Percentiles rank a stretch among this genome's conserved stretches.
phyloP scores from a whole-genome alignment of 2,113 vertebrate species.

The Nicator chloris region DNA sequence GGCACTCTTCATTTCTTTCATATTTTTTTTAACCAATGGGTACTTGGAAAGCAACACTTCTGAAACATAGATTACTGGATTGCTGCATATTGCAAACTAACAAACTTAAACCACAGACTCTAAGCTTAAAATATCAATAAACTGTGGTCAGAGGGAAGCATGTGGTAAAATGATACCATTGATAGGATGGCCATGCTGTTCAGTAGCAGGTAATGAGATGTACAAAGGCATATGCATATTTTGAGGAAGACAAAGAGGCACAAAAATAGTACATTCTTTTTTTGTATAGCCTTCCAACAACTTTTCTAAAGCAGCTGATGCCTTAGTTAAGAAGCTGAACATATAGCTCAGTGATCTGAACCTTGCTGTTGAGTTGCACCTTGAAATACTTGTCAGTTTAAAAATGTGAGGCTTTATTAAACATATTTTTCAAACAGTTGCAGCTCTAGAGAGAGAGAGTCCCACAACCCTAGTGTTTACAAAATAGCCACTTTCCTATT shows the following conservation, averaged over 20 bases:
- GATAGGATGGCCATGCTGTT: neutral
- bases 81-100: neutral
- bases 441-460: neutral
- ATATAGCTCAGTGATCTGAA: neutral
- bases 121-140: neutral
- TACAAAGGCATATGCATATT: neutral
- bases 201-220: neutral
- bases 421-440: conserved; percentile 21
- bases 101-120: neutral
- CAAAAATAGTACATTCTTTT: neutral
- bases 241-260: neutral
- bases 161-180: neutral
- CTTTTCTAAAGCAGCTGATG: neutral
- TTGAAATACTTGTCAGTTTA: neutral
- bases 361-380: neutral
- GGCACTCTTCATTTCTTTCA: accelerated
- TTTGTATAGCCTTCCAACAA: neutral
- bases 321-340: neutral
- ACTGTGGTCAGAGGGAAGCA: neutral
- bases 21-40: neutral
- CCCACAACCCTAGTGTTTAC: neutral
- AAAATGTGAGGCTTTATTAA: conserved; percentile 33
- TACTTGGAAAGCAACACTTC: neutral
- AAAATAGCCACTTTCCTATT: neutral
- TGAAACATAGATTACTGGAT: neutral